These are phyloP conservation scores for Streblospio benedicti DNA, from an alignment of 1,140 invertebrate genomes.

Conservation along the genomic window DNA sequence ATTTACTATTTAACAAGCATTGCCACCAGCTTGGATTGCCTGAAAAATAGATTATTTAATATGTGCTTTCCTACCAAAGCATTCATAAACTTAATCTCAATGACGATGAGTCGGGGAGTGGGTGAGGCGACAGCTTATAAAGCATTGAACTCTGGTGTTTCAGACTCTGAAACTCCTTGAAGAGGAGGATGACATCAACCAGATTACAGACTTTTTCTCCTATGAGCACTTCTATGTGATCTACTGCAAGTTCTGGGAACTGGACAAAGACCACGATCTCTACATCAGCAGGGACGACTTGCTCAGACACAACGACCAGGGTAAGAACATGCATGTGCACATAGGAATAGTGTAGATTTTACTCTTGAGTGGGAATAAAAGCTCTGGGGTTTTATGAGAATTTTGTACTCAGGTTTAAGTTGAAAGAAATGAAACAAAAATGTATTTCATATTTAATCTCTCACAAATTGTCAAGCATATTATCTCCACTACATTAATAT, in stretches of 20 bases:
- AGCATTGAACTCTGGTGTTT: conserved; percentile 16
- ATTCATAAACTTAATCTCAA: no score
- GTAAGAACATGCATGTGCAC: conserved; percentile 48
- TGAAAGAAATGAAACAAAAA: no score
- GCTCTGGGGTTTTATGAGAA: no score
- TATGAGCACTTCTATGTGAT: conserved; percentile 99
- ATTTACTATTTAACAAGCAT: no score
- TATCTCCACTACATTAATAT: no score
- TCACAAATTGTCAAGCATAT: background rate
- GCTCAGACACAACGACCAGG: conserved; percentile 88
- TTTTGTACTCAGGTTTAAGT: no score
- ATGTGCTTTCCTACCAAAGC: no score
- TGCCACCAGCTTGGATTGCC: no score
- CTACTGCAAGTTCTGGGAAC: conserved; percentile 99
- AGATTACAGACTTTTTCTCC: conserved; percentile 92
- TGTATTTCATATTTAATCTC: conserved; percentile 7
- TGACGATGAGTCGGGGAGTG: no score
- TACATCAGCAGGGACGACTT: conserved; percentile 89
- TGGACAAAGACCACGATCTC: conserved; percentile 96
- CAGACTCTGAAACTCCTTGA: conserved; percentile 49
- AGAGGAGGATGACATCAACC: conserved; percentile 92
- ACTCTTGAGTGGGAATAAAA: no score
- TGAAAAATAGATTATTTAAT: no score
- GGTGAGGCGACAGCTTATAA: no score
- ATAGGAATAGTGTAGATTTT: background rate